Conservation (phyloP, 1,140 invertebrate genomes). For the Drosophila subobscura region DNA sequence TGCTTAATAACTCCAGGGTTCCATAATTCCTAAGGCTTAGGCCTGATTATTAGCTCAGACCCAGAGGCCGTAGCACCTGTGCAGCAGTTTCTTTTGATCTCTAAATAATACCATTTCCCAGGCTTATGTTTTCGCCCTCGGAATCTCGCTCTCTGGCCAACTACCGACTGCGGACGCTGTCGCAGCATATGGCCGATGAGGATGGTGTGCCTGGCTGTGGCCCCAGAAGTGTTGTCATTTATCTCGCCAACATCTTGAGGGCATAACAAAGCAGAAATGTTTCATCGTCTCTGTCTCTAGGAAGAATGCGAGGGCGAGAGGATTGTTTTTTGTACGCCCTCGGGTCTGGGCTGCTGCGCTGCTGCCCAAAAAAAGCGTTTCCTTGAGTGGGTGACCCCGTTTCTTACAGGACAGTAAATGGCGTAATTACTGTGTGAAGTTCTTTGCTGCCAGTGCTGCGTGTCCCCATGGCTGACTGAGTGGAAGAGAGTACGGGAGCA, state of each 20-base stretch:
- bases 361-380: conserved; percentile 52
- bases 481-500: conserved; percentile 1
- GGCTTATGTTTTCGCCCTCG: conserved; percentile 37
- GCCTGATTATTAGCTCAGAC: conserved; percentile 57
- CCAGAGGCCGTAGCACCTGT: conserved; percentile 14
- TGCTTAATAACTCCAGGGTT: conserved; percentile 4
- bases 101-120: conserved; percentile 16
- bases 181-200: conserved; percentile 42
- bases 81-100: conserved; percentile 64
- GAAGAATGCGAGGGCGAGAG: conserved; percentile 6
- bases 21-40: conserved; percentile 20
- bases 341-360: conserved; percentile 30
- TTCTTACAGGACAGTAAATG: conserved; percentile 72
- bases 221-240: conserved; percentile 70
- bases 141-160: background rate
- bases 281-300: background rate
- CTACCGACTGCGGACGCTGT: background rate
- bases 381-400: conserved; percentile 73
- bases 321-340: conserved; percentile 26
- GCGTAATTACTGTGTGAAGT: conserved; percentile 79
- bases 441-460: conserved; percentile 22
- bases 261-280: conserved; percentile 52
- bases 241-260: conserved; percentile 75
- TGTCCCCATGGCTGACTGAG: conserved; percentile 7
- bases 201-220: background rate